Evolutionary conservation across 1,140 invertebrate species (phyloP), one percentile per base, ranked within the genome.

Genomic region (Rhyzopertha dominica): DNA sequence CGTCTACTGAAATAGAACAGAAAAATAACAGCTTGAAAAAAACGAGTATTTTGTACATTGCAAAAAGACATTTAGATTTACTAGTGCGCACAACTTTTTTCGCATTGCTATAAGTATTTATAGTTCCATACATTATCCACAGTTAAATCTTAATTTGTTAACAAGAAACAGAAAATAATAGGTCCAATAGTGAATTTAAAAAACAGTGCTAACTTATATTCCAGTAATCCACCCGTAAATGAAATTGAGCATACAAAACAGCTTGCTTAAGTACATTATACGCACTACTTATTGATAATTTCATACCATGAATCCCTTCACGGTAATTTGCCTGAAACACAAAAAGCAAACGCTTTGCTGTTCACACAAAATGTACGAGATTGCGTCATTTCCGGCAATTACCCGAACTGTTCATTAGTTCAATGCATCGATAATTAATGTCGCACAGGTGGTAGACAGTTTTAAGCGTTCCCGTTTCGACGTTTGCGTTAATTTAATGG

Each of bases 341-440:
- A 41, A 47, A 43, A 47, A 30, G 17, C 23, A 39, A 3, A 49
- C 35, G n/a, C 42, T 41, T 39, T 39, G 34, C 43, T 49, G 54
- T 54, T 54, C 47, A 54, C 49, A 51, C 50, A 37, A 49, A 52
- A 53, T 42, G 44, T 41, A 54, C 32, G 22, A 38, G 29, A 43
- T 48, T 39, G 40, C 56, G 56, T 59, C 56, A 59, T 44, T 46
- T 59, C 56, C 56, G 42, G 56, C 40, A 53, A 59, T 59, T 59
- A 54, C 35, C 36, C 39, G 38, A 42, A 56, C 54, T 56, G 56
- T 56, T 59, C 56, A 59, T 59, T 59, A 58, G 49, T 45, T 58
- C 43, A 53, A 59, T 59, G 53, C 56, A 54, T 59, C 56, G 56
- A 59, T 59, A 59, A 59, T 59, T 59, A 59, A 49, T 48, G 52